Base-by-base conservation (phyloP, 1,140 invertebrate species). In the Drosophila willistoni region DNA sequence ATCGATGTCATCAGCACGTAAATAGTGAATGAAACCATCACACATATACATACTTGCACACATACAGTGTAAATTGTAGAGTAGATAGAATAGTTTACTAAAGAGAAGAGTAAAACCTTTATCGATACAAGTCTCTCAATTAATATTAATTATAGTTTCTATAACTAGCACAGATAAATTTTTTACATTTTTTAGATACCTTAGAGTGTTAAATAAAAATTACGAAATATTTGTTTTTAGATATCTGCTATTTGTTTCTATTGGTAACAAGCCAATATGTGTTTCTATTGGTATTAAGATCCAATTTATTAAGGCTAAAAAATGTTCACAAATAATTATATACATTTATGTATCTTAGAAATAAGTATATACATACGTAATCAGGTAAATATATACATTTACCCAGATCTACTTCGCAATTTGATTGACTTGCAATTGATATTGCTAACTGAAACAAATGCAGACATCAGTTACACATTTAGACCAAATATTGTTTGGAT, bases 1-100 rank as follows among this genome's bases (percentile, higher is more conserved):
- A 77, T 77, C 74, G 74, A 77, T 73, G 75, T 69, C 75, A 77
- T 73, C 71, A 74, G 73, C 71, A 77, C 65, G 75, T 73, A 77
- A 77, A 66, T 71, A 77, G 74, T 63, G 55, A 29, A 61, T 42
- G 64, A 63, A 77, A 66, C 68, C 44, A 51, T 22, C 10, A 51
- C 10, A 51, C 5, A 7, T 5, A 51, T 22, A 5, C 19, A 19
- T 12, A 44, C 9, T 10, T 14, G 19, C 14, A 47, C 2, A 47
- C 17, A 47, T 47, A 47, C 17, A 41, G 10, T 41, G 60, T 57
- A 60, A 56, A 61, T 67, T n/a, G 17, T 47, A 47, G 42, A 19
- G 42, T 19, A 47, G 14, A 47, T 19, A 47, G 42, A 47, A n/a
- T 47, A 47, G 42, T 36, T 36, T 36, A 36, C 42, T 9, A 47